These are phyloP conservation scores for Ischnura elegans DNA, from an alignment of 2,888 invertebrate genomes.

Conservation along the genomic window DNA sequence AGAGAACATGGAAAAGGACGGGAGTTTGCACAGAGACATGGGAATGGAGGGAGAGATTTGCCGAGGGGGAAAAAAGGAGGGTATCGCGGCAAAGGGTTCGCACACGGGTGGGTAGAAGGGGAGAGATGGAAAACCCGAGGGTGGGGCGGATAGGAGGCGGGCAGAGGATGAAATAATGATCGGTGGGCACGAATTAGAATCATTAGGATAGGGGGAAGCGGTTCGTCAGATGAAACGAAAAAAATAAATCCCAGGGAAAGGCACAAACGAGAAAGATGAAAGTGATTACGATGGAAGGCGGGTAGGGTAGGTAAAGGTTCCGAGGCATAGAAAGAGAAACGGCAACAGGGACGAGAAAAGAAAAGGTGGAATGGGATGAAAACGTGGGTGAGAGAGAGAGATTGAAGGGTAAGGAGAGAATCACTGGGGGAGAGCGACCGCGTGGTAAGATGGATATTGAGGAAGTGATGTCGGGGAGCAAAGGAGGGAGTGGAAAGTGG, in stretches of 20 bases:
- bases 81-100: background rate
- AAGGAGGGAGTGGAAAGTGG: no score
- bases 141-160: background rate
- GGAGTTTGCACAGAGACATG: no score
- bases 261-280: background rate
- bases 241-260: no score
- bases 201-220: background rate
- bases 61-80: background rate
- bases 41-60: no score
- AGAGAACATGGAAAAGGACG: no score
- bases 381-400: background rate
- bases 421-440: no score
- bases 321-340: background rate
- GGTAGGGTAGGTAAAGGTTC: background rate
- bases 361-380: background rate
- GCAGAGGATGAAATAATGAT: constrained; percentile 19
- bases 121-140: background rate
- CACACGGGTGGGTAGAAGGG: background rate
- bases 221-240: background rate
- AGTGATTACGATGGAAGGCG: background rate
- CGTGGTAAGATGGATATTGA: no score
- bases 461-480: no score
- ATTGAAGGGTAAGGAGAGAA: background rate
- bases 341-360: background rate
- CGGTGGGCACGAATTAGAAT: constrained; percentile 24